These are phyloP conservation scores for Bolborhynchus lineola DNA, from an alignment of 2,113 vertebrate species.

Conservation along the genomic window DNA sequence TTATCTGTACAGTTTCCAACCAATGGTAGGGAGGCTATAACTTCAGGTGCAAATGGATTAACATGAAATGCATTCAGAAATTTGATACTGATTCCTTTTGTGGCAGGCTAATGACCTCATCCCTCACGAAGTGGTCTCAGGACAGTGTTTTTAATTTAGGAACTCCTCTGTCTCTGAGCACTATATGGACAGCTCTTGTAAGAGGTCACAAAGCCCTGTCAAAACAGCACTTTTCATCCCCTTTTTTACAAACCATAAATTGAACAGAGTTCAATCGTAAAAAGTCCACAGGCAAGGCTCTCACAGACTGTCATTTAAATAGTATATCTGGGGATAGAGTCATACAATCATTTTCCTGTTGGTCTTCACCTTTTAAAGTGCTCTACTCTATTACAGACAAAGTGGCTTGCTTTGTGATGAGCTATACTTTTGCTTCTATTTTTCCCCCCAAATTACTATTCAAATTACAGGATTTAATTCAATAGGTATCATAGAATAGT, in stretches of 20 bases:
- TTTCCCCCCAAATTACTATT: neutral
- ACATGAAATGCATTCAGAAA: neutral
- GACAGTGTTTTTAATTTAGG: neutral
- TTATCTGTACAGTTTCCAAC: neutral
- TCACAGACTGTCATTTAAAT: neutral
- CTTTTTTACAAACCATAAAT: neutral
- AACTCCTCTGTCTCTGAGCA: neutral
- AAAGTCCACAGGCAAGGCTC: neutral
- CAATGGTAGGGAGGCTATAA: neutral
- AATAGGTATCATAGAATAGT: too few relatives aligned
- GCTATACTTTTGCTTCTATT: neutral
- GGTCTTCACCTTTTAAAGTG: neutral
- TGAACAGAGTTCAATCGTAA: neutral
- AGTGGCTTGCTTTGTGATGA: neutral
- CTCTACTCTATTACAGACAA: neutral
- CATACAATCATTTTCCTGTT: neutral
- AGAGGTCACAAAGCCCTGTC: neutral
- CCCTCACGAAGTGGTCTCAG: neutral
- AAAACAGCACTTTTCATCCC: neutral
- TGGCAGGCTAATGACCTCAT: constrained; percentile 19
- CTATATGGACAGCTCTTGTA: neutral
- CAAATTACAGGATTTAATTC: neutral
- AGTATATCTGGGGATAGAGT: neutral
- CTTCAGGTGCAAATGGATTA: constrained; percentile 11
- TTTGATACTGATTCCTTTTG: neutral